Base-by-base conservation (phyloP, 2,113 vertebrate species). In the Pyxicephalus adspersus region DNA sequence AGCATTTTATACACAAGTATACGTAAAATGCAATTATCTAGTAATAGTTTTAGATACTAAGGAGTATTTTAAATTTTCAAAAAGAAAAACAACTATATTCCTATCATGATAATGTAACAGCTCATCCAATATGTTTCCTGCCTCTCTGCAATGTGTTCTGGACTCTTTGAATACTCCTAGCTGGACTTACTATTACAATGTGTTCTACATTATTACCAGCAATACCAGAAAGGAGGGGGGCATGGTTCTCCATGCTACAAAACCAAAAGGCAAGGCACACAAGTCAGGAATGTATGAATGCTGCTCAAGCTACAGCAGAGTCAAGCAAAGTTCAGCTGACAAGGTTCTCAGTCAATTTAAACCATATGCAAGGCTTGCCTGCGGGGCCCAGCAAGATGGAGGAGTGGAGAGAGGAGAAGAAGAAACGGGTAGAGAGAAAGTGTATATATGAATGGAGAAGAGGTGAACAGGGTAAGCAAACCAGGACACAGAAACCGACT, bases 301-400 rank as follows among this genome's bases (percentile, higher is more conserved):
- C 61, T 65, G 50, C 70, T 54, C 70, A 72, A 54, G 38, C 55
- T 54, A 55, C 23, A 74, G 77, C 77, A 80, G 80, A 74, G 80
- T 81, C 80, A 81, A 66, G 70, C 70, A 81, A 66, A 81, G 80
- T 81, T 81, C 80, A 81, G 70, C 70, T 74, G 80, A 75, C 60
- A 66, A 81, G 31, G 26, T 65, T 81, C 22, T 63, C 70, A 81
- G 80, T 81, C 70, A 81, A 81, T 81, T 81, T 75, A 81, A 81
- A 81, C 80, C 80, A 81, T 81, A 81, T 81, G 80, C 61, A 81
- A 81, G n/a, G 60, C 51, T 74, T 66, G 80, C 80, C 80, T 65
- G 80, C 29, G 61, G 70, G 70, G 70, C 61, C 51, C 64, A 60
- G 29, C 31, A 17, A 68, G 54, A 31, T 23, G 31, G 57, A 54